phyloP scores from a whole-genome alignment of 2,797 vertebrate genomes.

The Chelon auratus region DNA sequence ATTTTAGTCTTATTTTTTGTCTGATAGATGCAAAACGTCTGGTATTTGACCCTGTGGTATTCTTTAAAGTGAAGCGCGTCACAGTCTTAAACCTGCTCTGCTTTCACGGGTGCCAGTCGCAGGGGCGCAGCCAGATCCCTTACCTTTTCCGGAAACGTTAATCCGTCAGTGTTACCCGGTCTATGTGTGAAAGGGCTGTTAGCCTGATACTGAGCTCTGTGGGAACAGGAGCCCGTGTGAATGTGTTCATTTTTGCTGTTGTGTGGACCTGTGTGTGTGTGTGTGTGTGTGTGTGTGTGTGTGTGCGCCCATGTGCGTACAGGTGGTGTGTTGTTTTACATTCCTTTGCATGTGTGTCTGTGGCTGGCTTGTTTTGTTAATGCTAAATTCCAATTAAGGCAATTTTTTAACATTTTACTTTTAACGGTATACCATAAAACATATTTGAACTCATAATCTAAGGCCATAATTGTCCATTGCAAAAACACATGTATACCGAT shows the following conservation, averaged over 20 bases:
- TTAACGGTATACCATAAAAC: not conserved
- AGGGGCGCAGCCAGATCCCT: slow-evolving; percentile 34
- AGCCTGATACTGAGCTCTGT: slow-evolving; percentile 72
- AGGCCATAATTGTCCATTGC: not conserved
- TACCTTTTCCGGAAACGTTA: slow-evolving; percentile 52
- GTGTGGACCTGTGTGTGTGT: not conserved
- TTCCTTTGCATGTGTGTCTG: slow-evolving; percentile 9
- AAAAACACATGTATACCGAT: no score
- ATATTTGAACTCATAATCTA: not conserved
- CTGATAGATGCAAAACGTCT: not conserved
- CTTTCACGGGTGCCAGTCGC: slow-evolving; percentile 17
- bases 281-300: not conserved
- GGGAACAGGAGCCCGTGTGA: slow-evolving; percentile 60
- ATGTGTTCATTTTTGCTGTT: slow-evolving; percentile 5
- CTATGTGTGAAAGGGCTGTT: slow-evolving; percentile 49
- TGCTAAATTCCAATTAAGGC: no score
- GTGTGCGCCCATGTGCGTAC: not conserved
- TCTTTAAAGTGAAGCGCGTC: not conserved
- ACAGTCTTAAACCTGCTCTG: slow-evolving; percentile 28
- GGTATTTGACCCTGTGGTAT: slow-evolving; percentile 1
- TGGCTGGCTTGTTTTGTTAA: no score
- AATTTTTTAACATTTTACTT: no score
- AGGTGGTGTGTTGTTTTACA: slow-evolving; percentile 25
- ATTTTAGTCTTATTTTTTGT: no score
- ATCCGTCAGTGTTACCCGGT: slow-evolving; percentile 45